Percentiles rank a stretch among this genome's conserved stretches.
Conservation (phyloP, 1,140 invertebrate genomes). For the Sarcophaga bullata region DNA sequence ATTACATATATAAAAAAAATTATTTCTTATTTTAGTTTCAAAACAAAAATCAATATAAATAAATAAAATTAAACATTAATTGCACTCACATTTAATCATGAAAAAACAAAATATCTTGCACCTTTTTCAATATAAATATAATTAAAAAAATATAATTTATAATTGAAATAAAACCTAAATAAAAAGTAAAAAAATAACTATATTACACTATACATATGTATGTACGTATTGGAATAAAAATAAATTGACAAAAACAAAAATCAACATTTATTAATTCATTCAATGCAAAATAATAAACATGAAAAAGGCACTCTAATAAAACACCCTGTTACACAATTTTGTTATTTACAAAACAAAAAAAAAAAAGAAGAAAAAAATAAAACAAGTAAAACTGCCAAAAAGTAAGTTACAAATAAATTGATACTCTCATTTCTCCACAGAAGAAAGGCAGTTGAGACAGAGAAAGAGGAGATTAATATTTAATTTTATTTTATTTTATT, state of each 20-base stretch:
- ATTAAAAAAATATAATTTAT: slow-evolving; percentile 27
- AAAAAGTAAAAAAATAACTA: slow-evolving; percentile 38
- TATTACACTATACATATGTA: slow-evolving; percentile 35
- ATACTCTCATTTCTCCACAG: too few species aligned
- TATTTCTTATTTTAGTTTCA: slow-evolving; percentile 8
- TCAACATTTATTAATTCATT: not conserved
- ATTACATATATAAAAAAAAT: not conserved
- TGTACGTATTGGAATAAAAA: slow-evolving; percentile 31
- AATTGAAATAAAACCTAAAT: not conserved
- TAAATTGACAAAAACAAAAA: slow-evolving; percentile 29
- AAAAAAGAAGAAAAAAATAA: not conserved
- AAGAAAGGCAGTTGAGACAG: too few species aligned
- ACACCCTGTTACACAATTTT: not conserved
- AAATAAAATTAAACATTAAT: not conserved
- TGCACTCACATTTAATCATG: slow-evolving; percentile 31
- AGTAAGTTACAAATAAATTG: slow-evolving; percentile 2
- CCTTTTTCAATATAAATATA: slow-evolving; percentile 4
- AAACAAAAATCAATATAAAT: not conserved
- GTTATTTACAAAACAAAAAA: not conserved
- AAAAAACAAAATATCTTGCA: slow-evolving; percentile 33
- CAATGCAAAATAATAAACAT: not conserved
- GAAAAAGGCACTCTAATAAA: not conserved
- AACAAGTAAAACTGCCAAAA: not conserved
- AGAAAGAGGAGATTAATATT: too few species aligned
- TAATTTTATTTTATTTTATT: slow-evolving; percentile 16